Evolutionary conservation across 2,888 invertebrate genomes (phyloP), one percentile per base, ranked within the genome.

Genomic region (Saturnia pavonia): DNA sequence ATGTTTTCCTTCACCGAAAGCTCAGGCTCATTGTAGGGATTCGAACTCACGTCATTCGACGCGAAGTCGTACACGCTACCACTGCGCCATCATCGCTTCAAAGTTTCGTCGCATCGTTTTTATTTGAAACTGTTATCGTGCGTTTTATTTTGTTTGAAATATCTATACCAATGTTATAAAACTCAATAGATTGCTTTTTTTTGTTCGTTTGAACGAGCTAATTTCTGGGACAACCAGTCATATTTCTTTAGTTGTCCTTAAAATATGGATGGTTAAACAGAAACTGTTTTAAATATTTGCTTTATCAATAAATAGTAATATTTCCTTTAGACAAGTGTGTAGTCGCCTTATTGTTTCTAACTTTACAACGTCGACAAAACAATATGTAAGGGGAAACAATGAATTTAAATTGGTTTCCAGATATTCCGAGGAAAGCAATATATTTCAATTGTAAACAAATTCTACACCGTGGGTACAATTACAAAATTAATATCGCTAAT

Each of bases 401-500:
- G 73, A 78, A 77, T 77, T 75, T 75, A 77, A 76, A 79, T 74
- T 71, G 70, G 72, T 75, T 72, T 54, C 22, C 54, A 54, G 9
- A 22, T 22, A 54, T 54, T 70, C 42, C 34, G 57, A 22, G n/a
- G 70, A 63, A 34, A 34, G 16, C 63, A 71, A 70, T 70, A 71
- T 63, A 43, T 71, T 63, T 48, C 63, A 9, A 63, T 68, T 63
- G 48, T 71, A 43, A 45, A 19, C 12, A 27, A 19, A n/a, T 40
- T 25, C 25, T 70, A 51, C 22, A 27, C 27, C n/a, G n/a, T 60
- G 57, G 22, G 12, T 27, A 14, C 42, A 9, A 40, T 65, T 22
- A 51, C 51, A 42, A 48, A 48, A 48, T 22, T 70, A 40, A 9
- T 22, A 48, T n/a, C 54, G n/a, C 9, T 7, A 6, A 6, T 54